Evolutionary conservation across 92 coral and sea anemone species (phyloP).

Genomic region (Phenganax marumi): DNA sequence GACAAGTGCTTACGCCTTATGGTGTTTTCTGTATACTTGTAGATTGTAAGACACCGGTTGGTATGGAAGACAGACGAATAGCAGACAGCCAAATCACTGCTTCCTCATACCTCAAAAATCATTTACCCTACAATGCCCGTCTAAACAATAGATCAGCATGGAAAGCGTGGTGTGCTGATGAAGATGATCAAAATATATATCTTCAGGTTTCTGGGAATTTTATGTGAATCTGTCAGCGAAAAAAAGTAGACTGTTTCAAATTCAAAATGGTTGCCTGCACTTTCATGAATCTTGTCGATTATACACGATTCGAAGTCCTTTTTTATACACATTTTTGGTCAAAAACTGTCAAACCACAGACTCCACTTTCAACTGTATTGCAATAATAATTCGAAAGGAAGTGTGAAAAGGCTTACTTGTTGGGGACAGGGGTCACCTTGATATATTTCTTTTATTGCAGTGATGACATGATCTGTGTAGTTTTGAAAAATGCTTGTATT

Average conservation of each 20-base stretch:
- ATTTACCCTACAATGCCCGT: slow-evolving; percentile 65
- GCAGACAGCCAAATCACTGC: slow-evolving; percentile 67
- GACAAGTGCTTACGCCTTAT: not conserved
- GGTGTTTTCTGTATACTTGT: slow-evolving; percentile 41
- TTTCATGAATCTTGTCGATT: not conserved
- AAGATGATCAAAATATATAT: slow-evolving; percentile 59
- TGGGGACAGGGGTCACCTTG: too few relatives aligned
- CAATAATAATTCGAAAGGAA: too few relatives aligned
- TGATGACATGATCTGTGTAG: not conserved
- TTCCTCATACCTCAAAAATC: slow-evolving; percentile 67
- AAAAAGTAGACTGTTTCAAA: not conserved
- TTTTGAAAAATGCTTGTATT: not conserved
- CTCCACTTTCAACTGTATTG: too few relatives aligned
- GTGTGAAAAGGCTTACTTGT: too few relatives aligned
- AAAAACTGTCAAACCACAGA: too few relatives aligned
- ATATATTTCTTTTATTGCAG: too few relatives aligned
- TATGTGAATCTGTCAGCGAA: not conserved
- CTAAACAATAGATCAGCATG: slow-evolving; percentile 64
- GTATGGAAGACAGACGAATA: slow-evolving; percentile 73
- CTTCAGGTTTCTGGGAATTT: slow-evolving; percentile 60
- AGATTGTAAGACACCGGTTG: slow-evolving; percentile 82
- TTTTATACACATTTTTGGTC: not conserved
- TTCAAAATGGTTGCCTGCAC: not conserved
- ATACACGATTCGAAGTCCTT: not conserved
- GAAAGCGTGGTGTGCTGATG: slow-evolving; percentile 92